Evolutionary conservation across 92 coral and sea anemone genomes (phyloP), one percentile per base, ranked within the genome.

Genomic region (Metridium senile): DNA sequence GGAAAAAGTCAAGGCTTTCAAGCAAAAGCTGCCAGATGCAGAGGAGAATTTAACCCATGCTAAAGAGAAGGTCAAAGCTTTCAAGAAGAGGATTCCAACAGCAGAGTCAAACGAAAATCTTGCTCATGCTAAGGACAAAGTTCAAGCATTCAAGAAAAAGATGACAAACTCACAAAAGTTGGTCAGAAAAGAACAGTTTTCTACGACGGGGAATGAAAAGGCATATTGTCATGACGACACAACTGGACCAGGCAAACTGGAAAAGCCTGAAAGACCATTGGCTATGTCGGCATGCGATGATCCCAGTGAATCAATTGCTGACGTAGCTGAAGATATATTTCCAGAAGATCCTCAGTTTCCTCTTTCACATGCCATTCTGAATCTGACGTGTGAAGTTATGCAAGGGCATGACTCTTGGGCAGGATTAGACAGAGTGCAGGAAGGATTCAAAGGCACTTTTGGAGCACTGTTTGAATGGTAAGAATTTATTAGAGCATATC

Each of bases 401-500:
- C 65, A 89, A 58, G 93, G 89, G 26, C 91, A 74, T 11, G 74
- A 75, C 1, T 92, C 99, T 1, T 95, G 99, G 99, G 81, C 91
- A 25, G 82, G 93, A 30, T 69, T 92, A 59, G 97, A 95, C 69
- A 77, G 94, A 26, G 97, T 95, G 3, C 99, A 95, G 66, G 86
- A 85, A 39, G 85, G 89, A 43, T 86, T 90, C 57, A 73, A 72
- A 58, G 91, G 91, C 29, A 88, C 80, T 9, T 85, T 95, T 80
- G 97, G 89, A 23, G 92, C 91, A 22, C 84, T 95, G 19, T 86
- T 95, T 77, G 99, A 95, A 78, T 95, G 99, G 99, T 87, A 75
- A 57, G 82, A 57, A 29, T 20, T 23, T n/a, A n/a, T n/a, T n/a
- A n/a, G n/a, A n/a, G n/a, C n/a, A n/a, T n/a, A n/a, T n/a, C n/a